Evolutionary conservation across 2,113 vertebrate species (phyloP).

Genomic region (Aplodontia rufa): DNA sequence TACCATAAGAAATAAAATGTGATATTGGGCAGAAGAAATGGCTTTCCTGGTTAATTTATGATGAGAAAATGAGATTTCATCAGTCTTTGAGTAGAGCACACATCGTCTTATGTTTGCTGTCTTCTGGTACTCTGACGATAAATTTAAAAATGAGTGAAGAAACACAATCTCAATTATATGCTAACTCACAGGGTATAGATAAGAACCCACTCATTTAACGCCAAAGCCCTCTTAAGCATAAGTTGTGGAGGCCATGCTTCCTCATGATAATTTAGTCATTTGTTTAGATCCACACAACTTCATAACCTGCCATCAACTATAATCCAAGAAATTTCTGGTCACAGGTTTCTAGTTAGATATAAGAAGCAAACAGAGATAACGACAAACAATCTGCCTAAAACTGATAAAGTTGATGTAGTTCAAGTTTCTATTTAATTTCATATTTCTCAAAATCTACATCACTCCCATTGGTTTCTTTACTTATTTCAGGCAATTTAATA

Average conservation of each 20-base stretch:
- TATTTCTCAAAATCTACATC: conserved; percentile 53
- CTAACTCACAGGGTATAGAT: background rate
- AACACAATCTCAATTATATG: background rate
- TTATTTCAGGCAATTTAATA: conserved; percentile 8
- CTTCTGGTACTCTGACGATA: background rate
- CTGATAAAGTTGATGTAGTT: background rate
- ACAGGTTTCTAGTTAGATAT: background rate
- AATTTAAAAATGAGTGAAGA: background rate
- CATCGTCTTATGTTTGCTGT: background rate
- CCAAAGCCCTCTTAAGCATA: background rate
- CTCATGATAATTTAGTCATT: background rate
- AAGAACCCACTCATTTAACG: background rate
- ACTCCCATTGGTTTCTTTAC: background rate
- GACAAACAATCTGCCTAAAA: background rate
- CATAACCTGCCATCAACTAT: background rate
- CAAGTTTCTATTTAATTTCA: conserved; percentile 20
- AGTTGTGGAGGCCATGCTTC: background rate
- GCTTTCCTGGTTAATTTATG: background rate
- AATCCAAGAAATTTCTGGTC: background rate
- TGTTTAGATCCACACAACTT: background rate
- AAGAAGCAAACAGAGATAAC: background rate
- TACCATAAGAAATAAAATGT: background rate
- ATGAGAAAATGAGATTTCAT: background rate
- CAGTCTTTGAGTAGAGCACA: background rate
- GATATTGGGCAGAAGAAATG: background rate